Percentiles rank a stretch among this genome's conserved stretches.
phyloP scores from a whole-genome alignment of 2,888 invertebrate genomes.

The Pegoplata infirma region DNA sequence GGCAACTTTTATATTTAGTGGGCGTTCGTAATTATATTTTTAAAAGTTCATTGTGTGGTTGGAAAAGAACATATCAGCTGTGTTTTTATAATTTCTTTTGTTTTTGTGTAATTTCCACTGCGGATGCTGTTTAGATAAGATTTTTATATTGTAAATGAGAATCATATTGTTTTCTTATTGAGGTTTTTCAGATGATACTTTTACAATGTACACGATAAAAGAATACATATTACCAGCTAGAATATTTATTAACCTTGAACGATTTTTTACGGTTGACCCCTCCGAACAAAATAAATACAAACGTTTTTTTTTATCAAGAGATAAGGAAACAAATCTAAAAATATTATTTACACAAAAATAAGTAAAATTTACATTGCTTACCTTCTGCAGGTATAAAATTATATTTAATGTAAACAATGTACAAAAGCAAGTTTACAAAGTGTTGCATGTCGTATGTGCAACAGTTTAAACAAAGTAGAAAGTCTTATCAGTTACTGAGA shows the following conservation, averaged over 20 bases:
- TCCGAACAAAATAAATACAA: neutral
- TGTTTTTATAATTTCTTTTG: slow-evolving; percentile 1
- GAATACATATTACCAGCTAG: neutral
- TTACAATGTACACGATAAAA: neutral
- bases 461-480: too few relatives aligned
- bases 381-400: too few relatives aligned
- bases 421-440: too few relatives aligned
- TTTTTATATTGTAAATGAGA: neutral
- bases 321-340: neutral
- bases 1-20: slow-evolving; percentile 49
- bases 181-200: slow-evolving; percentile 17
- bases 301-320: neutral
- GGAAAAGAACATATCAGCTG: slow-evolving; percentile 45
- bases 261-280: slow-evolving; percentile 15
- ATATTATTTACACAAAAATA: neutral
- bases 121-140: slow-evolving; percentile 31
- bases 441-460: too few relatives aligned
- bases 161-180: neutral
- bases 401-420: too few relatives aligned
- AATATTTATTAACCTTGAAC: slow-evolving; percentile 39
- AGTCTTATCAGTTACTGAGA: too few relatives aligned
- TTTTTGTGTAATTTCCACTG: neutral
- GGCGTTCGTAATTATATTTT: slow-evolving; percentile 38
- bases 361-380: too few relatives aligned
- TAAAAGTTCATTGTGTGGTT: slow-evolving; percentile 17